Evolutionary conservation across 2,888 invertebrate genomes (phyloP).

Genomic region (Pelosia muscerda): DNA sequence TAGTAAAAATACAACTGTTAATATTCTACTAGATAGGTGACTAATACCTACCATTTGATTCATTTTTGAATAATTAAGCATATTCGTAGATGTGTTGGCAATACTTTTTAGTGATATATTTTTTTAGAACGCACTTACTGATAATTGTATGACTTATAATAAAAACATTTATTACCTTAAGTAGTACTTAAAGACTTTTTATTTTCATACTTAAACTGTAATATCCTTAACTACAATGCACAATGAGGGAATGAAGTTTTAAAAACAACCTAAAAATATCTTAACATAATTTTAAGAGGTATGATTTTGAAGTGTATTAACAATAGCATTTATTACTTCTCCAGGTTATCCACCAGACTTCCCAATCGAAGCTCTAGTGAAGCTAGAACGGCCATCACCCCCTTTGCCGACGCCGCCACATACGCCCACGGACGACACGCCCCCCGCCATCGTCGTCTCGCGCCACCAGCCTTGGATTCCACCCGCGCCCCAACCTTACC

Average conservation of each 20-base stretch:
- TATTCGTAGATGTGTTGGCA: background rate
- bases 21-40: background rate
- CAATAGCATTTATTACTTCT: constrained; percentile 43
- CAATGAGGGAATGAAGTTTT: background rate
- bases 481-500: constrained; percentile 70
- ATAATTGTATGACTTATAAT: too few species aligned
- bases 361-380: constrained; percentile 86
- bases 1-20: background rate
- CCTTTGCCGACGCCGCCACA: constrained; percentile 91
- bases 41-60: background rate
- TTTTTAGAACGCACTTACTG: background rate
- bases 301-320: constrained; percentile 25
- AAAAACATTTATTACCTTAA: background rate
- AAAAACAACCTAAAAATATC: background rate
- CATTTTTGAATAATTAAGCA: background rate
- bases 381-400: constrained; percentile 87
- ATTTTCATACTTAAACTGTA: background rate
- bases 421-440: constrained; percentile 89
- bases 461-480: constrained; percentile 77
- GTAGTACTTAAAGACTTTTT: background rate
- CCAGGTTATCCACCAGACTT: constrained; percentile 88
- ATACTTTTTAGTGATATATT: background rate
- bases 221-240: background rate
- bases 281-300: background rate
- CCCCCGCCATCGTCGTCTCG: constrained; percentile 80